These are phyloP conservation scores for Cherax destructor DNA, from an alignment of 1,140 invertebrate species.

Conservation along the genomic window DNA sequence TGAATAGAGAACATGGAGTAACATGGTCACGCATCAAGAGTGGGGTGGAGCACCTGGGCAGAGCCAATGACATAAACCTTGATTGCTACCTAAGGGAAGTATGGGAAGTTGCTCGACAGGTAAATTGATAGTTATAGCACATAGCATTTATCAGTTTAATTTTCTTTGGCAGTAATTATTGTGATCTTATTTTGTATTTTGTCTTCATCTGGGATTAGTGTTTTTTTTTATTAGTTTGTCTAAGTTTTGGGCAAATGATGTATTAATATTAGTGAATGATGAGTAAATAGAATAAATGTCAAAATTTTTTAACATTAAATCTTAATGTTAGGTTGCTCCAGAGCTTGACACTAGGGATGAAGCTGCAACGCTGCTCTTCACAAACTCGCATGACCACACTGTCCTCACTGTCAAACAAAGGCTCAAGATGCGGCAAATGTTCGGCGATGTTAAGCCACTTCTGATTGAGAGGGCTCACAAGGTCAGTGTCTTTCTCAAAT, in stretches of 20 bases:
- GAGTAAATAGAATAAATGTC: background rate
- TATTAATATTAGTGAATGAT: too few species aligned
- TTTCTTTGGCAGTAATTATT: too few species aligned
- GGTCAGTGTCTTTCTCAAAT: constrained; percentile 40
- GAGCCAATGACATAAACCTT: background rate
- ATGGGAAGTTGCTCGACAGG: constrained; percentile 55
- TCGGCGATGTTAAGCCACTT: constrained; percentile 56
- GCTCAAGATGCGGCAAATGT: constrained; percentile 57
- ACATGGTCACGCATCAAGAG: constrained; percentile 51
- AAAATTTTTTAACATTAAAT: background rate
- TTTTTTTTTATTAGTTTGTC: too few species aligned
- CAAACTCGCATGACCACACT: constrained; percentile 18
- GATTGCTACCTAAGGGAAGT: constrained; percentile 54
- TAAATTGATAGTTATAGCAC: background rate
- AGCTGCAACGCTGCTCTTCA: constrained; percentile 55
- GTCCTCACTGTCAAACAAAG: constrained; percentile 44
- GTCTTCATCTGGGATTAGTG: too few species aligned
- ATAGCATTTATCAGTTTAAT: too few species aligned
- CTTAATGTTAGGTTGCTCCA: constrained; percentile 27
- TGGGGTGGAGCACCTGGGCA: constrained; percentile 33
- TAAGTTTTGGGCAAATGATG: too few species aligned
- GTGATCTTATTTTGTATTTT: too few species aligned
- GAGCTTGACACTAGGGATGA: constrained; percentile 65
- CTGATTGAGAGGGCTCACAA: constrained; percentile 60
- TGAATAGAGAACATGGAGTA: constrained; percentile 19